Conservation (phyloP, 2,113 vertebrate genomes). For the Paramisgurnus dabryanus region DNA sequence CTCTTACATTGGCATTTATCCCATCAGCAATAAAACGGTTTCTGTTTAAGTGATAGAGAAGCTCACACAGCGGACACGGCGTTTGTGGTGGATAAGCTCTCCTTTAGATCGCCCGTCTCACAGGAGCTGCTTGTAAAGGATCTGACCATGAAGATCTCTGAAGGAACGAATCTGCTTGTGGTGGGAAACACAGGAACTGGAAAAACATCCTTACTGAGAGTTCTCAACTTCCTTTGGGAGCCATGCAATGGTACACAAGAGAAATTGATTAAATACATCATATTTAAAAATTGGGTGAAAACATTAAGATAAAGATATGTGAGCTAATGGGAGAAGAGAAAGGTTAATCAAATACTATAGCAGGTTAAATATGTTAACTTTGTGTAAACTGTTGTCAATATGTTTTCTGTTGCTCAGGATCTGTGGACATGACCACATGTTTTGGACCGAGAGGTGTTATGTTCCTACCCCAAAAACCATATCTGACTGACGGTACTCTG, state of each 20-base stretch:
- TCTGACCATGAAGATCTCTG: constrained; percentile 82
- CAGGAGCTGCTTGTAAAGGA: constrained; percentile 87
- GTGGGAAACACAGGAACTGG: constrained; percentile 94
- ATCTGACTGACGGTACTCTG: constrained; percentile 92
- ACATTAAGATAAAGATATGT: too few species aligned
- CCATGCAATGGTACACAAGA: constrained; percentile 77
- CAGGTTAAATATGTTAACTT: too few species aligned
- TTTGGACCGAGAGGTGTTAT: constrained; percentile 93
- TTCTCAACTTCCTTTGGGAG: constrained; percentile 89
- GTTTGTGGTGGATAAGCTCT: constrained; percentile 83
- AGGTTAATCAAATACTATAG: too few species aligned
- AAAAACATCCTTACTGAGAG: constrained; percentile 90
- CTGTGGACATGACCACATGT: constrained; percentile 81
- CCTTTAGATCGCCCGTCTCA: constrained; percentile 79
- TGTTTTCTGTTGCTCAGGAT: constrained; percentile 73
- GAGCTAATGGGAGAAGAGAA: too few species aligned
- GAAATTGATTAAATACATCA: neutral
- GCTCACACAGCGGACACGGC: constrained; percentile 74
- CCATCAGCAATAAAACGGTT: neutral
- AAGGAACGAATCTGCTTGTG: constrained; percentile 87
- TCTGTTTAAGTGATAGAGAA: constrained; percentile 62
- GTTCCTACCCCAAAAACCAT: constrained; percentile 92
- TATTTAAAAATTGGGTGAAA: too few species aligned
- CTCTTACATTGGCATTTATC: neutral
- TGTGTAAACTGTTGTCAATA: too few species aligned